phyloP scores from a whole-genome alignment of 2,113 vertebrate genomes.

The Aspiorhynchus laticeps region DNA sequence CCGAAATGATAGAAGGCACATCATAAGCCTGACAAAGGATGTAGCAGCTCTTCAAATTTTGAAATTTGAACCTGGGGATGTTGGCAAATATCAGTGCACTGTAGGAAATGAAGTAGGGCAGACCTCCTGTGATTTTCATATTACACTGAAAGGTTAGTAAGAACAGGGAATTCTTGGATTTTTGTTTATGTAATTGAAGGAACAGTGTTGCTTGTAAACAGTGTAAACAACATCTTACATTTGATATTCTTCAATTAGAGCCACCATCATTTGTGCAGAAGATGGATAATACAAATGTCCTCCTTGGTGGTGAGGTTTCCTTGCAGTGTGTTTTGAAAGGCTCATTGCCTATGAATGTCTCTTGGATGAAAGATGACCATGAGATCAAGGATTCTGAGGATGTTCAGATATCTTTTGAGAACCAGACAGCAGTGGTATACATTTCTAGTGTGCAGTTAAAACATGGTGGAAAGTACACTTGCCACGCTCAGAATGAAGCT shows the following conservation, averaged over 20 bases:
- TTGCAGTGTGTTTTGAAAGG: constrained; percentile 90
- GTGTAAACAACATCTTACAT: constrained; percentile 14
- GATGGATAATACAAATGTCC: constrained; percentile 85
- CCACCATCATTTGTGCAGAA: constrained; percentile 91
- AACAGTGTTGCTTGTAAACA: neutral
- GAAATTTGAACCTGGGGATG: constrained; percentile 84
- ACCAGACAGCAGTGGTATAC: constrained; percentile 84
- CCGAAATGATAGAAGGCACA: constrained; percentile 89
- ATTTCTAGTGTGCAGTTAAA: constrained; percentile 85
- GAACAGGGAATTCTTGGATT: neutral
- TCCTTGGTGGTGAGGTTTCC: constrained; percentile 83
- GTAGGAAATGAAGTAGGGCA: constrained; percentile 91
- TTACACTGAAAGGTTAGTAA: constrained; percentile 92
- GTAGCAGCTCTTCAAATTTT: constrained; percentile 86
- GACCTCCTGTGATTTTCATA: constrained; percentile 82
- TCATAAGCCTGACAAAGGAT: constrained; percentile 83
- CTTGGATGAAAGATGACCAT: constrained; percentile 94
- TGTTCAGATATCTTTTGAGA: constrained; percentile 88
- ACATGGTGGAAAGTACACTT: constrained; percentile 91
- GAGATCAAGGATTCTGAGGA: constrained; percentile 90
- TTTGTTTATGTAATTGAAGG: constrained; percentile 5
- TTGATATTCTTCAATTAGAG: constrained; percentile 77
- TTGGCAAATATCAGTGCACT: constrained; percentile 88
- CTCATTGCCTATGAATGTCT: constrained; percentile 87
- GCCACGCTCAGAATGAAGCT: constrained; percentile 95